Conservation (phyloP, 2,797 vertebrate genomes). For the Acomys russatus region DNA sequence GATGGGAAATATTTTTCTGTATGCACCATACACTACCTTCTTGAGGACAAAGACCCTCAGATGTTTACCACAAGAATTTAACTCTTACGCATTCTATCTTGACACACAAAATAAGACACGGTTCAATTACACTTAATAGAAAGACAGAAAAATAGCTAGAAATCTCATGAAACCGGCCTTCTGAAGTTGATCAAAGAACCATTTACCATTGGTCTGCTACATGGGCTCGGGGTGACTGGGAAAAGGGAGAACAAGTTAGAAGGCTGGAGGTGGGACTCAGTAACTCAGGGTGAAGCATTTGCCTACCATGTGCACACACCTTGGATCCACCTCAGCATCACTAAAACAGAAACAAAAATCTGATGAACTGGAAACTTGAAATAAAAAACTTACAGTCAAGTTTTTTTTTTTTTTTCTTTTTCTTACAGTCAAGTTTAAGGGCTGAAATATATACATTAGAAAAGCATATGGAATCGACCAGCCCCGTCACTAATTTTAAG, state of each 20-base stretch:
- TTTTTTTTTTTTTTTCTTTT: too few species aligned
- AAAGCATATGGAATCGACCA: background rate
- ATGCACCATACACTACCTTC: constrained; percentile 5
- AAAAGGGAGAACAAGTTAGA: background rate
- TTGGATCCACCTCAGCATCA: background rate
- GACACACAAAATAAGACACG: constrained; percentile 2
- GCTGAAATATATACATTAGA: background rate
- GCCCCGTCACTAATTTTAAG: background rate
- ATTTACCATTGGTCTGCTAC: background rate
- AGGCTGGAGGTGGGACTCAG: background rate
- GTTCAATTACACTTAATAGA: background rate
- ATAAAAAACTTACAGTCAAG: background rate
- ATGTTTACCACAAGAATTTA: background rate
- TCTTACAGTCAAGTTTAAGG: too few species aligned
- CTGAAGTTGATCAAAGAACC: background rate
- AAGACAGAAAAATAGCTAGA: background rate
- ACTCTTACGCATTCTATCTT: background rate
- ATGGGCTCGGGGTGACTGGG: background rate
- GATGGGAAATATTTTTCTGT: background rate
- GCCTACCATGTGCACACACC: background rate
- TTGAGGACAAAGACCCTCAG: background rate
- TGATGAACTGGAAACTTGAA: constrained; percentile 20
- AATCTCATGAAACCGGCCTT: constrained; percentile 13
- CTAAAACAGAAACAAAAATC: background rate
- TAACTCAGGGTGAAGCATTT: background rate